Base-by-base conservation (phyloP, 2,113 vertebrate species). In the Hippocampus abdominalis region DNA sequence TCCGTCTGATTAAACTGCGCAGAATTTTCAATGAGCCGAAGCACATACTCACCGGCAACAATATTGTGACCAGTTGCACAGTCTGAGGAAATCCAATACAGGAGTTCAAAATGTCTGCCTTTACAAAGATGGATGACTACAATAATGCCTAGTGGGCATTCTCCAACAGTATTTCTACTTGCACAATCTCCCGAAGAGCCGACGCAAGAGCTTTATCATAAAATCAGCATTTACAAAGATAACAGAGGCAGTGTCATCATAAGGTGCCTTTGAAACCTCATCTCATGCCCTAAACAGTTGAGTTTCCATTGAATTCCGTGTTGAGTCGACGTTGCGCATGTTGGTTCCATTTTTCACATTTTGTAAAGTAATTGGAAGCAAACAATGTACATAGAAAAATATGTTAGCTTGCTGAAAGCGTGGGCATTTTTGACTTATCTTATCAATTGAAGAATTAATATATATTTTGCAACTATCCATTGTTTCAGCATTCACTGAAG, bases 1-100 rank as follows among this genome's bases (percentile, higher is more conserved):
- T 48, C 40, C 56, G 68, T 76, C 36, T 71, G 69, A 46, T 65
- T 64, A 71, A 77, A 79, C 65, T 44, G 76, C 76, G 69, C 53
- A 56, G 69, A 56, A 65, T 71, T 76, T 80, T 64, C 36, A 54
- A 78, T 75, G 62, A 83, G 60, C 46, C n/a, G 3, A 36, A 61
- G 69, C 73, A 68, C 69, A 68, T 72, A 77, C 70, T 39, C 40
- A n/a, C 36, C 4, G 60, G 36, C 9, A 20, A 63, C 60, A n/a
- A 62, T n/a, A 16, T 64, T 64, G 44, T 15, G 39, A 64, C 8
- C 27, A 20, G 11, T 61, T 46, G 39, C 40, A 25, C 23, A 46
- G 23, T 64, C 0, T 1, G 15, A 7, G 8, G n/a, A 44, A 64
- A 40, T 40, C 11, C 36, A n/a, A 39, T 42, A 12, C 18, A 63